These are phyloP conservation scores for Xiphias gladius DNA, from an alignment of 2,113 vertebrate species.

Conservation along the genomic window DNA sequence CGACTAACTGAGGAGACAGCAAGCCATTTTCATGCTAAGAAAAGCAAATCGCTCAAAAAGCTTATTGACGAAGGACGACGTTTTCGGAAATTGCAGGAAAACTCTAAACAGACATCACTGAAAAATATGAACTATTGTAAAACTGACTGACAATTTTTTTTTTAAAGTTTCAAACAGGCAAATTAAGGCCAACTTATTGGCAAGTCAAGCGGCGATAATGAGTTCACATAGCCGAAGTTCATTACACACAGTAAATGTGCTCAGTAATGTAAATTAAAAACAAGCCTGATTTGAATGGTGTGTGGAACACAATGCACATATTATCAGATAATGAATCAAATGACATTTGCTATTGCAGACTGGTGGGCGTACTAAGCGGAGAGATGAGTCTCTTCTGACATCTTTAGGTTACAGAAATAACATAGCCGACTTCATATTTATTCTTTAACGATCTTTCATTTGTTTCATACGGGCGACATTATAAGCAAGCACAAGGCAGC, in stretches of 20 bases:
- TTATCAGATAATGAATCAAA: neutral
- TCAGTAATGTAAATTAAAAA: conserved; percentile 20
- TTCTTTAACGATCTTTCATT: neutral
- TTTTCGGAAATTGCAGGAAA: neutral
- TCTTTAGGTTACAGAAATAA: neutral
- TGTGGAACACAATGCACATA: neutral
- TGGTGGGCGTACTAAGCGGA: neutral
- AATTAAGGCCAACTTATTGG: conserved; percentile 77
- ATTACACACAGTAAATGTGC: conserved; percentile 37
- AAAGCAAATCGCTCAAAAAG: neutral
- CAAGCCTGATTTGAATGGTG: neutral
- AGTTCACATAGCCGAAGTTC: conserved; percentile 41
- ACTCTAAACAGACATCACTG: neutral
- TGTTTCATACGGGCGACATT: neutral
- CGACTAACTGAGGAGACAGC: neutral
- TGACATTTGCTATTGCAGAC: neutral
- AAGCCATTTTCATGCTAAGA: neutral
- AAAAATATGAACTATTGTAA: neutral
- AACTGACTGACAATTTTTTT: neutral
- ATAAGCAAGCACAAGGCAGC: neutral
- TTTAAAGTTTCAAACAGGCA: conserved; percentile 41
- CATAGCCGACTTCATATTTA: too few relatives aligned
- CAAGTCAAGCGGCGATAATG: conserved; percentile 63
- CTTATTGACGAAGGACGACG: neutral
- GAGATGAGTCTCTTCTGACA: neutral